Evolutionary conservation across 1,140 invertebrate species (phyloP), one percentile per base, ranked within the genome.

Genomic region (Leptoteleia sp.): DNA sequence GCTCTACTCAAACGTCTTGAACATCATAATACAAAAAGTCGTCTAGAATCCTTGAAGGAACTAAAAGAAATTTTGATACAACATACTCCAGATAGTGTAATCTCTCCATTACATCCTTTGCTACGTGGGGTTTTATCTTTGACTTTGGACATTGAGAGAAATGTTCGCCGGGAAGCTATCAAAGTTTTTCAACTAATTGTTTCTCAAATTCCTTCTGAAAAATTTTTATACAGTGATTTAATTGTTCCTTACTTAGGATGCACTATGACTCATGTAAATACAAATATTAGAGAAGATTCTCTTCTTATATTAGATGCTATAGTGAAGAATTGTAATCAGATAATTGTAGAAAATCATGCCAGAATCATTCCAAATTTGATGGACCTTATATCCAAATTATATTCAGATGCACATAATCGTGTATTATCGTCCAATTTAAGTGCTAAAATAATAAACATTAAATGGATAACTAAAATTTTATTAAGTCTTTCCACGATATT

Each of bases 181-280:
- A 94, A 93, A 89, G 90, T 94, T 0, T 85, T 96, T 3, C 91
- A 92, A 79, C 81, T 90, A 6, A 89, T 96, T 40, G 87, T 96
- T 7, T 87, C 91, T 9, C 88, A 91, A 81, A 89, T 91, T 37
- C 82, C 89, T 3, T 76, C 71, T 9, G 84, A 89, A 33, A 89
- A 91, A 59, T 79, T 93, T 1, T 45, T 80, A 9, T 94, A 95
- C 82, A 94, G 93, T 81, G 91, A 93, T 70, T 91, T 94, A 6
- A 86, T 97, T 35, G 92, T 92, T 31, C 94, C 94, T 7, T 95
- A 96, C 33, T 84, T 97, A 22, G 91, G 93, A 22, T 97, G 95
- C 90, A 93, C 94, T 0, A 96, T 97, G 94, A 96, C 95, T 6
- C 95, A 96, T 78, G 94, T 97, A 55, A 91, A 95, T 84, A 91